phyloP scores from a whole-genome alignment of 2,888 invertebrate species.

The Mylabris sibirica region DNA sequence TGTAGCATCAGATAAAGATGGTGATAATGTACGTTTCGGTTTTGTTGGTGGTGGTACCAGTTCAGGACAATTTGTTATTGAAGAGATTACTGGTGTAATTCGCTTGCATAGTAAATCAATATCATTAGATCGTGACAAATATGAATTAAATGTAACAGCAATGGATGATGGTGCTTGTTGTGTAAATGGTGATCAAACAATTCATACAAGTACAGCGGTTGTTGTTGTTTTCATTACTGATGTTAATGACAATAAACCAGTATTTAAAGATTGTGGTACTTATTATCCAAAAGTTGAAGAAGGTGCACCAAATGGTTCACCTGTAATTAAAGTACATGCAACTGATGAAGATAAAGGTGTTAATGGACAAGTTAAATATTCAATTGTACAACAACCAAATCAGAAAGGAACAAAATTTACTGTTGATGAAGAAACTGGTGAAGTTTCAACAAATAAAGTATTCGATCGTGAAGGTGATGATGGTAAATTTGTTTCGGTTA shows the following conservation, averaged over 20 bases:
- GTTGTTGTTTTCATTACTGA: conserved; percentile 97
- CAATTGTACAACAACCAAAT: conserved; percentile 95
- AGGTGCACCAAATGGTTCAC: conserved; percentile 92
- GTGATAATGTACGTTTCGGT: conserved; percentile 93
- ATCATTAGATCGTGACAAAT: conserved; percentile 89
- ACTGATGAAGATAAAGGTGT: conserved; percentile 96
- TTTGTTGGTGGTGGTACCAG: conserved; percentile 90
- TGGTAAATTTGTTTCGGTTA: conserved; percentile 95
- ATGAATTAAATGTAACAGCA: conserved; percentile 95
- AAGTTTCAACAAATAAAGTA: conserved; percentile 93
- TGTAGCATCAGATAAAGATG: conserved; percentile 96
- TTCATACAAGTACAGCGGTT: conserved; percentile 92
- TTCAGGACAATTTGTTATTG: conserved; percentile 93
- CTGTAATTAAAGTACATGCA: conserved; percentile 90
- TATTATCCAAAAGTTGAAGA: conserved; percentile 95
- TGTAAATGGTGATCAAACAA: conserved; percentile 83
- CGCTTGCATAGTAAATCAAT: conserved; percentile 87
- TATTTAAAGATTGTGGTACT: conserved; percentile 91
- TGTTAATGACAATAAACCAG: conserved; percentile 96
- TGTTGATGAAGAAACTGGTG: conserved; percentile 94
- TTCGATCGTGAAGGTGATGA: conserved; percentile 97
- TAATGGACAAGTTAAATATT: conserved; percentile 94
- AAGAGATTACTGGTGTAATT: conserved; percentile 94
- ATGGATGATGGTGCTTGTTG: conserved; percentile 98
- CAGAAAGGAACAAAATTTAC: conserved; percentile 95